Evolutionary conservation across 2,797 vertebrate genomes (phyloP), one percentile per base, ranked within the genome.

Genomic region (Sorex maritimensis): DNA sequence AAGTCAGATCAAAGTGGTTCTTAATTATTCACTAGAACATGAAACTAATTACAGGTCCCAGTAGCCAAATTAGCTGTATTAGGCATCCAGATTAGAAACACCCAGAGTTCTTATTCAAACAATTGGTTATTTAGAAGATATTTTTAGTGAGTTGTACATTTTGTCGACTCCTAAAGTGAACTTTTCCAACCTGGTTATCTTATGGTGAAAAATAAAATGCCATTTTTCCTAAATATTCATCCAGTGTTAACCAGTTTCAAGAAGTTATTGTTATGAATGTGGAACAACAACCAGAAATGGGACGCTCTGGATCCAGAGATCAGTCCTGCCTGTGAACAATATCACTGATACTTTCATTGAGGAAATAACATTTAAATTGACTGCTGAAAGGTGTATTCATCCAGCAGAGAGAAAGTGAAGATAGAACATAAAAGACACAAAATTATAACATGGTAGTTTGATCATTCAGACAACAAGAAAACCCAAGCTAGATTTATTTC

Each of bases 1-100:
- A 34, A 34, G 34, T 34, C 34, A 34, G 34, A 34, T 34, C 34
- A 34, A 34, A 34, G 34, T 34, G 21, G 77, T 65, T 88, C 72
- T 83, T 93, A 93, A 96, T 79, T 90, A 94, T 80, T 88, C 84
- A 81, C 14, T 38, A 91, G 84, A 41, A 88, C 74, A 92, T 77
- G 68, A 96, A 95, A 91, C 49, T 73, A 83, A 34, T 73, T 90
- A 93, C 21, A 73, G 69, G 13, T 86, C 71, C n/a, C 74, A 63
- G 41, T 84, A 58, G 34, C n/a, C 81, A 96, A 92, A 86, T 52
- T 75, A 0, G 6, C 65, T 78, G 41, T 63, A 94, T 44, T 72
- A 73, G 78, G n/a, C 73, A 81, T 93, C 69, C 44, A 83, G 72
- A 67, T 74, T 91, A 81, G 46, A 79, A 96, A 92, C 73, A 80